phyloP scores from a whole-genome alignment of 2,888 invertebrate genomes.

The Hecatera dysodea region DNA sequence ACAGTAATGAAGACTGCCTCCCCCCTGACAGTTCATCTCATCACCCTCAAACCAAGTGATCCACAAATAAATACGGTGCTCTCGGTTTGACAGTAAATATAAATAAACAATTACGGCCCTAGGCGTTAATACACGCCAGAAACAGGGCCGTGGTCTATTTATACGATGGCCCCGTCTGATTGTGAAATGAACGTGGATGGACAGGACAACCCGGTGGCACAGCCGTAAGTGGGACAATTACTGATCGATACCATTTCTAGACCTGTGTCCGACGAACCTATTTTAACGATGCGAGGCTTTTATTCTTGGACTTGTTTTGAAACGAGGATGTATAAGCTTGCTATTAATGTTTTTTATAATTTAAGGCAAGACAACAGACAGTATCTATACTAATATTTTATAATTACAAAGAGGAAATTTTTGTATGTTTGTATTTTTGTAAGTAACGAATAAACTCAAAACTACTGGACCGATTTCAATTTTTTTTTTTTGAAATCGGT shows the following conservation, averaged over 20 bases:
- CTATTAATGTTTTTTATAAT: background rate
- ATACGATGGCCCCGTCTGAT: conserved; percentile 58
- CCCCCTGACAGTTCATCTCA: conserved; percentile 28
- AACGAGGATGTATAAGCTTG: background rate
- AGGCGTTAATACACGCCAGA: conserved; percentile 56
- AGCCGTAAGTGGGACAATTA: conserved; percentile 67
- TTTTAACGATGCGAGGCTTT: conserved; percentile 7
- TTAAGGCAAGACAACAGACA: background rate
- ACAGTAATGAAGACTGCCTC: conserved; percentile 29
- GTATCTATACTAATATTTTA: too few species aligned
- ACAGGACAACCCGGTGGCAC: conserved; percentile 40
- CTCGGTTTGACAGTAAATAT: conserved; percentile 50
- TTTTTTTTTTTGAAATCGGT: too few species aligned
- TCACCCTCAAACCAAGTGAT: conserved; percentile 39
- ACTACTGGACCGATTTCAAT: too few species aligned
- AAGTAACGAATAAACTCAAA: too few species aligned
- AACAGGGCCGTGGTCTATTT: conserved; percentile 64
- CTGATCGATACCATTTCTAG: conserved; percentile 59
- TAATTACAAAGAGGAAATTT: too few species aligned
- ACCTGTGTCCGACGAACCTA: conserved; percentile 6
- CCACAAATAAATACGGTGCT: conserved; percentile 59
- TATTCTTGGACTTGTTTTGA: background rate
- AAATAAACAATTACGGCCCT: conserved; percentile 69
- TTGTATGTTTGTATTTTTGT: too few species aligned
- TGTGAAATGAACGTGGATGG: conserved; percentile 47